Evolutionary conservation across 1,140 invertebrate genomes (phyloP).

Genomic region (Papilio xuthus): DNA sequence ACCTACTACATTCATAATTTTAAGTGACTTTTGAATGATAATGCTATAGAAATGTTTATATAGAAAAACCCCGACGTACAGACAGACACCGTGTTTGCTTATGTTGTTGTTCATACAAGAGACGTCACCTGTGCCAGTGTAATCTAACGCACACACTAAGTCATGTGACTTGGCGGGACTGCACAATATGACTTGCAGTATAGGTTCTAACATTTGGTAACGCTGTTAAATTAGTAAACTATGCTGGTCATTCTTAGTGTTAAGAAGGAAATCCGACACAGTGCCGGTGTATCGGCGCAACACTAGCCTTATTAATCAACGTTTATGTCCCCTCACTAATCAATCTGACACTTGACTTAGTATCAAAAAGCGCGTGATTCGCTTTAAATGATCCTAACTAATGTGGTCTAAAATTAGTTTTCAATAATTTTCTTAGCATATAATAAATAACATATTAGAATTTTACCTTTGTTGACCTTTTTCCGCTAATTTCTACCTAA

Average conservation of each 20-base stretch:
- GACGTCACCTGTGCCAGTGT: not conserved
- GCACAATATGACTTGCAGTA: not conserved
- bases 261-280: too few species aligned
- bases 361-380: too few species aligned
- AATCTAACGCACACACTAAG: slow-evolving; percentile 3
- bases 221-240: not conserved
- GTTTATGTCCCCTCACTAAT: too few species aligned
- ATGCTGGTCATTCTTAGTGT: not conserved
- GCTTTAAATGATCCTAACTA: too few species aligned
- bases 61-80: slow-evolving; percentile 11
- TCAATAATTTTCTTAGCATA: too few species aligned
- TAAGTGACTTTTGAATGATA: not conserved
- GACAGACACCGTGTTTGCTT: not conserved
- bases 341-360: too few species aligned
- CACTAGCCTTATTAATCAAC: too few species aligned
- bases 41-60: not conserved
- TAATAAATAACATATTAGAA: too few species aligned
- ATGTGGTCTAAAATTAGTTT: too few species aligned
- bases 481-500: too few species aligned
- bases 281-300: too few species aligned
- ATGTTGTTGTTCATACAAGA: not conserved
- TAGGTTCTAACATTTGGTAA: not conserved
- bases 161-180: slow-evolving; percentile 3
- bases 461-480: too few species aligned
- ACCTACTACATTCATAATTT: not conserved